Evolutionary conservation across 2,797 vertebrate species (phyloP), one percentile per base, ranked within the genome.

Genomic region (Nannoperca australis): DNA sequence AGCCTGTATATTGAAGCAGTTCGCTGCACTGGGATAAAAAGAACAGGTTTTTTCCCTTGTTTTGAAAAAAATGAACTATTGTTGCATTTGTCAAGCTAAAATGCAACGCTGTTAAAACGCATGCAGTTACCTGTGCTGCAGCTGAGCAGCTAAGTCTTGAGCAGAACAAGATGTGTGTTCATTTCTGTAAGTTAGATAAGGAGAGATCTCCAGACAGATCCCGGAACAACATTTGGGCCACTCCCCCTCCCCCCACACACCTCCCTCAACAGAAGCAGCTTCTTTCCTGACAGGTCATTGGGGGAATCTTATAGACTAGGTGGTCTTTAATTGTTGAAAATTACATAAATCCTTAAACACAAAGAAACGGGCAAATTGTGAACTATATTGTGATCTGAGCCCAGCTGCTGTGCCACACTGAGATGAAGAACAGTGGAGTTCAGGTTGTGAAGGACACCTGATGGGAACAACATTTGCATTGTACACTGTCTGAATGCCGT

Each of bases 401-500:
- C 44, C 17, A 34, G 49, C 62, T 66, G 30, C 34, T 62, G 36
- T 36, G 9, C 0, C 34, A 11, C 7, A 0, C n/a, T 10, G 7
- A 59, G 38, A 34, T 27, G 54, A 60, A 38, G 34, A 36, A 22
- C 38, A 30, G 47, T 66, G 38, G 18, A 49, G 20, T 51, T 34
- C 38, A 47, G 40, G 50, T 47, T 36, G 24, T 22, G 36, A 62
- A 17, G 8, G 60, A 22, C 3, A 62, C 62, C 73, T 82, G 61
- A 74, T 44, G 65, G 14, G 54, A 53, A 49, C 34, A 34, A 27
- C 44, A 17, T 58, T 24, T 17, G 18, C 18, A 55, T 60, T 75
- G 65, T 73, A 18, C 72, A 34, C 40, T 11, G 17, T 42, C 56
- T 90, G 80, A 89, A 82, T 51, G 64, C 53, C 44, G 44, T 71